Percentiles rank a stretch among this genome's conserved stretches.
phyloP scores from a whole-genome alignment of 2,113 vertebrate species.

The Rattus rattus region DNA sequence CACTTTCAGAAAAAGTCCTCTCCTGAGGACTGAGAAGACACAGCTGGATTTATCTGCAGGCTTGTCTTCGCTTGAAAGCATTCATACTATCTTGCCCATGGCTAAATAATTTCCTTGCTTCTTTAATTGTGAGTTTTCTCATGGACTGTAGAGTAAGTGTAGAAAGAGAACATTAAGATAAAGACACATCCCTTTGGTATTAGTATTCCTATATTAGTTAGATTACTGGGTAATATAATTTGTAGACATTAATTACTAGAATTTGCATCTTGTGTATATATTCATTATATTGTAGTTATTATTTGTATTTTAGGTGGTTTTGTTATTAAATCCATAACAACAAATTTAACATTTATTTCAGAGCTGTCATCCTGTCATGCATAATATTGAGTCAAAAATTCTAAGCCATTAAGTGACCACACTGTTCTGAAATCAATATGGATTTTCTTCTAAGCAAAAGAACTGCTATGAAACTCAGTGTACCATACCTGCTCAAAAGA shows the following conservation, averaged over 20 bases:
- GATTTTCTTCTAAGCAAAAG: neutral
- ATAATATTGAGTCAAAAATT: neutral
- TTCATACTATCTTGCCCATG: neutral
- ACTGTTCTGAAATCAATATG: neutral
- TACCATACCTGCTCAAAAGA: neutral
- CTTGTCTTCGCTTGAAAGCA: neutral
- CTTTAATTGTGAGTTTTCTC: neutral
- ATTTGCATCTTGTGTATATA: constrained; percentile 22
- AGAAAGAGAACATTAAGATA: neutral
- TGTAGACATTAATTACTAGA: neutral
- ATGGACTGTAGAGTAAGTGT: neutral
- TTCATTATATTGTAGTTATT: neutral
- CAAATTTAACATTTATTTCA: neutral
- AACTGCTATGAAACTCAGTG: neutral
- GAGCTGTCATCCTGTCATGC: neutral
- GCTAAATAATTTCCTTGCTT: neutral
- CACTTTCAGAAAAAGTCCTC: neutral
- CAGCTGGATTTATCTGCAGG: neutral
- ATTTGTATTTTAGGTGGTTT: neutral
- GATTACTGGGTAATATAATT: neutral
- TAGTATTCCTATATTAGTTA: neutral
- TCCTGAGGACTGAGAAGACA: neutral
- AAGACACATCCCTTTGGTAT: neutral
- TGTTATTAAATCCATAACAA: neutral
- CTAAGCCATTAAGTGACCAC: neutral